Conservation (phyloP, 2,797 vertebrate species). For the Nasua narica region DNA sequence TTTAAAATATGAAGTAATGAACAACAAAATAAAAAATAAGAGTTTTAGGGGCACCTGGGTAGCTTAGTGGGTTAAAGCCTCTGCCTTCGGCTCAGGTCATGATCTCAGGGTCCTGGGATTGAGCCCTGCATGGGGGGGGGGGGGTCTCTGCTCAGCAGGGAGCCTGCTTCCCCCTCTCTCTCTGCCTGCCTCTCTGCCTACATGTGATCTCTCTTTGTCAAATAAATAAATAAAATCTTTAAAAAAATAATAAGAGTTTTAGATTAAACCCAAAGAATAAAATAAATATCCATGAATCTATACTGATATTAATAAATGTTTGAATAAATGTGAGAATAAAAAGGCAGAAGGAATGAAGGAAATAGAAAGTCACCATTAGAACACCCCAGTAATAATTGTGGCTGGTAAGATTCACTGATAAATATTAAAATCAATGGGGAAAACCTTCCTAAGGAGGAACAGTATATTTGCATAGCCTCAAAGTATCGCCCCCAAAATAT, state of each 20-base stretch:
- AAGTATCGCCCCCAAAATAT: neutral
- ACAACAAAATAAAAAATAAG: neutral
- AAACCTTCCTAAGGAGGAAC: neutral
- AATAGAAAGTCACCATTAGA: neutral
- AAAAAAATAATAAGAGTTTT: neutral
- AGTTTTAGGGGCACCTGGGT: no score
- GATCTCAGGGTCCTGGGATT: no score
- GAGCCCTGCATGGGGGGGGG: no score
- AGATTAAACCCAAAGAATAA: neutral
- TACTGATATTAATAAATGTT: neutral
- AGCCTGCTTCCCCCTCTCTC: no score
- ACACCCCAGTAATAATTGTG: neutral
- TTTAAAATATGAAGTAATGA: neutral
- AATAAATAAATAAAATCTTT: no score
- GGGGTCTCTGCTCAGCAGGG: no score
- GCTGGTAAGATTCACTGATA: neutral
- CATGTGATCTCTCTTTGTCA: no score
- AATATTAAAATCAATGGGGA: neutral
- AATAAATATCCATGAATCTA: neutral
- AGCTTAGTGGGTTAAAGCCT: no score
- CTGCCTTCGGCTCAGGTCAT: no score
- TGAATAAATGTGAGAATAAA: neutral
- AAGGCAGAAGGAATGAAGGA: neutral
- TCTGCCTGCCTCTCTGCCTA: no score
- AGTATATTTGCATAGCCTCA: neutral